Percentiles rank a stretch among this genome's conserved stretches.
Evolutionary conservation across 2,113 vertebrate species (phyloP).

Genomic region (Anoura caudifer): DNA sequence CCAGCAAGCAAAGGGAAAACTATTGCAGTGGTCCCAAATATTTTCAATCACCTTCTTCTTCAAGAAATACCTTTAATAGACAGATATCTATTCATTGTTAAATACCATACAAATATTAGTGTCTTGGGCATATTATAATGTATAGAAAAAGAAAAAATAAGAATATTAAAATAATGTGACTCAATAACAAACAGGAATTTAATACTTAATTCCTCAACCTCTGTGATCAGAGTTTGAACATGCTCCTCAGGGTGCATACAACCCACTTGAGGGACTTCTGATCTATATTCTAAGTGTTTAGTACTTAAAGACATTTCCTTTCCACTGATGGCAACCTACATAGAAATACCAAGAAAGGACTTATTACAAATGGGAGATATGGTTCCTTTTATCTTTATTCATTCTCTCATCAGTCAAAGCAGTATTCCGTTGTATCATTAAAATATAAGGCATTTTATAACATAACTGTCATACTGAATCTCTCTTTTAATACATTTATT

Average conservation of each 20-base stretch:
- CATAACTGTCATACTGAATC: background rate
- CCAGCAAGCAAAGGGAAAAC: constrained; percentile 21
- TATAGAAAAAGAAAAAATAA: background rate
- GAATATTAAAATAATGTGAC: background rate
- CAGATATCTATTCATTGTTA: background rate
- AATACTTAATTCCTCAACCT: background rate
- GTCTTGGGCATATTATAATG: background rate
- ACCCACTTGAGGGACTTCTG: background rate
- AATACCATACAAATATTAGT: background rate
- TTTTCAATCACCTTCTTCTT: background rate
- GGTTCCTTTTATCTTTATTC: background rate
- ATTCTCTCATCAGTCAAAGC: constrained; percentile 25
- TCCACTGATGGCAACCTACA: background rate
- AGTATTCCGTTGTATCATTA: background rate
- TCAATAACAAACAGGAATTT: background rate
- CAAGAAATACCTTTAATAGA: background rate
- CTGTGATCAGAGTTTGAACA: background rate
- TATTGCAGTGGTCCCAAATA: background rate
- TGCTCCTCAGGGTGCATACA: fast-evolving
- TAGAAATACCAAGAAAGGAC: constrained; percentile 12
- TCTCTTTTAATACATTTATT: background rate
- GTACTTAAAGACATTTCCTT: background rate
- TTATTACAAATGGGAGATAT: background rate
- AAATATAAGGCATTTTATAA: constrained; percentile 6
- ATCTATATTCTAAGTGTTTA: background rate